These are phyloP conservation scores for Acromyrmex charruanus DNA, from an alignment of 1,140 invertebrate genomes.

Conservation along the genomic window DNA sequence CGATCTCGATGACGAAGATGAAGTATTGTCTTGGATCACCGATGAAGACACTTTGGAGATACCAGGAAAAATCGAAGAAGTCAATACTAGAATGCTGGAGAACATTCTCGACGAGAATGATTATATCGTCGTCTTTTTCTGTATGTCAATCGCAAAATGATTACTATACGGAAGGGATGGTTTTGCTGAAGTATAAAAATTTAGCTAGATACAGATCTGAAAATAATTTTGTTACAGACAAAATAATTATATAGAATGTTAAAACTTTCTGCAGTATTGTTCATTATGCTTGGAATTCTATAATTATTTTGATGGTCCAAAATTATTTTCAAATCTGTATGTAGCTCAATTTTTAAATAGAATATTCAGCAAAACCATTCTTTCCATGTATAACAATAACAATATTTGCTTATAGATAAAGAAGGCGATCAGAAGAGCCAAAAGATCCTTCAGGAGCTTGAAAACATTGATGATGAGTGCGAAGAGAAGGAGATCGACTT, in stretches of 20 bases:
- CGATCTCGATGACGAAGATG: constrained; percentile 96
- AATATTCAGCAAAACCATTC: too few species aligned
- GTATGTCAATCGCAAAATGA: constrained; percentile 88
- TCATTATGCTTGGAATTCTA: too few species aligned
- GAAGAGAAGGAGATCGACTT: constrained; percentile 97
- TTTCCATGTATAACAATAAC: neutral
- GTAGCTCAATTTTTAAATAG: too few species aligned
- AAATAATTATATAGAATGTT: too few species aligned
- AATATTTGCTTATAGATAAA: constrained; percentile 89
- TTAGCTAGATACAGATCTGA: too few species aligned
- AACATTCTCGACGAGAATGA: constrained; percentile 95
- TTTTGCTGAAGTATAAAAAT: too few species aligned
- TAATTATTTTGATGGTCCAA: too few species aligned
- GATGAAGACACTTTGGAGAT: constrained; percentile 97
- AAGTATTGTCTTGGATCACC: constrained; percentile 96
- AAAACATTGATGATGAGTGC: constrained; percentile 98
- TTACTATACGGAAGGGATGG: neutral
- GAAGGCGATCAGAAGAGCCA: constrained; percentile 96
- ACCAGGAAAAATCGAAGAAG: constrained; percentile 97
- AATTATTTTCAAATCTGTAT: too few species aligned
- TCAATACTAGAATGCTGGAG: constrained; percentile 96
- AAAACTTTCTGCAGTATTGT: too few species aligned
- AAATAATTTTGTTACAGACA: too few species aligned
- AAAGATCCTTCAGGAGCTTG: constrained; percentile 95
- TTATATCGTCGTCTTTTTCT: constrained; percentile 97